phyloP scores from a whole-genome alignment of 2,113 vertebrate genomes.

The Gavia stellata region DNA sequence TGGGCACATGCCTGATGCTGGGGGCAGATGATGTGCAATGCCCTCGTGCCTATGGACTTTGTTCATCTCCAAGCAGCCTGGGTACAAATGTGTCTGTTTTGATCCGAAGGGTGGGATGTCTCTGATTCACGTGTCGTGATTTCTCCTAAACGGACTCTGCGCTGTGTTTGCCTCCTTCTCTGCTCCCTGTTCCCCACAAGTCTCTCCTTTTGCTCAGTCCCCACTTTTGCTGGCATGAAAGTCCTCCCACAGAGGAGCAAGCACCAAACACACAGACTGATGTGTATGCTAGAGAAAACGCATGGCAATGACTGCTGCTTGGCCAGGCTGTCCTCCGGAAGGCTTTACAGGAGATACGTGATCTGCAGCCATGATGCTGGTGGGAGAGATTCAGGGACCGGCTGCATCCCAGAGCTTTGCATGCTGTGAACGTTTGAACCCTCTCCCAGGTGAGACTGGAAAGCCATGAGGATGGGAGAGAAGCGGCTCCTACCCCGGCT shows the following conservation, averaged over 20 bases:
- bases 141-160: not conserved
- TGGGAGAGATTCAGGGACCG: not conserved
- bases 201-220: not conserved
- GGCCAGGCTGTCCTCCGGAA: not conserved
- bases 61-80: not conserved
- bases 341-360: not conserved
- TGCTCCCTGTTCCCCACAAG: not conserved
- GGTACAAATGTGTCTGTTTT: not conserved
- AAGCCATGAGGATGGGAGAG: not conserved
- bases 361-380: not conserved
- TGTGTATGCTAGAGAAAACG: not conserved
- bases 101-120: not conserved
- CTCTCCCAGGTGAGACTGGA: not conserved
- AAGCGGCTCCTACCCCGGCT: not conserved
- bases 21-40: not conserved
- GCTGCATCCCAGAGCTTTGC: not conserved
- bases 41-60: not conserved
- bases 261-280: not conserved
- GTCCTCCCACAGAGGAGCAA: not conserved
- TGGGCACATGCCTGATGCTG: not conserved
- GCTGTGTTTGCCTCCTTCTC: not conserved
- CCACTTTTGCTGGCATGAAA: not conserved
- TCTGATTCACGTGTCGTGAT: not conserved
- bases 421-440: not conserved
- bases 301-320: not conserved